Base-by-base conservation (phyloP, 2,888 invertebrate genomes). In the Eupithecia dodoneata region DNA sequence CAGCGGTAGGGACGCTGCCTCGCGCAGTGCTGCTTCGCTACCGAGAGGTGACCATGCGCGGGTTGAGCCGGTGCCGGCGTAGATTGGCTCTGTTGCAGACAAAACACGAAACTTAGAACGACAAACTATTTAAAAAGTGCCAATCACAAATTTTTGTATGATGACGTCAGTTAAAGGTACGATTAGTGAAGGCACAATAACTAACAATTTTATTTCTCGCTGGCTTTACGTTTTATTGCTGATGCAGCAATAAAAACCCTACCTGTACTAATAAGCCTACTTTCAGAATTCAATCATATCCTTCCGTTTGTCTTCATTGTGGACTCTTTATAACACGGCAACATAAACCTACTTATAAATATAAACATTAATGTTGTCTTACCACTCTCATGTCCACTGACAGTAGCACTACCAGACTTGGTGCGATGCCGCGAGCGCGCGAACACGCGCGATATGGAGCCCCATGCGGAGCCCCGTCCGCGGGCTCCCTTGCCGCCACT, bases 401-500 rank as follows among this genome's bases (percentile, higher is more conserved):
- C 96, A 47, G 96, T 95, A 0, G 94, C 96, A 82, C 96, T 96
- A 69, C 96, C 96, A 65, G 96, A 96, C 87, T 98, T 97, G 89
- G 97, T 97, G 91, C 98, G 97, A 90, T 98, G 98, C 72, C 98
- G 96, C 81, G 97, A 97, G 75, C 98, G 95, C 0, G 98, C 98
- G 87, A 98, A 98, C 49, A 98, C 98, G 82, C 98, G 96, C 0
- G 98, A 98, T 90, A 98, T 98, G 86, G 98, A 98, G 74, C 98
- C 98, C 98, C 98, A 98, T 1, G 98, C 97, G 41, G 96, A 96
- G 18, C 98, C 98, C 2, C 97, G 96, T 0, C 97, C 97, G 4
- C 96, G 93, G 4, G 89, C 92, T 7, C 87, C 95, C 84, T 92
- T 96, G 79, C 89, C 88, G 7, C 88, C 94, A 0, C 79, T 73